Evolutionary conservation across 2,113 vertebrate genomes (phyloP).

Genomic region (Danionella cerebrum): DNA sequence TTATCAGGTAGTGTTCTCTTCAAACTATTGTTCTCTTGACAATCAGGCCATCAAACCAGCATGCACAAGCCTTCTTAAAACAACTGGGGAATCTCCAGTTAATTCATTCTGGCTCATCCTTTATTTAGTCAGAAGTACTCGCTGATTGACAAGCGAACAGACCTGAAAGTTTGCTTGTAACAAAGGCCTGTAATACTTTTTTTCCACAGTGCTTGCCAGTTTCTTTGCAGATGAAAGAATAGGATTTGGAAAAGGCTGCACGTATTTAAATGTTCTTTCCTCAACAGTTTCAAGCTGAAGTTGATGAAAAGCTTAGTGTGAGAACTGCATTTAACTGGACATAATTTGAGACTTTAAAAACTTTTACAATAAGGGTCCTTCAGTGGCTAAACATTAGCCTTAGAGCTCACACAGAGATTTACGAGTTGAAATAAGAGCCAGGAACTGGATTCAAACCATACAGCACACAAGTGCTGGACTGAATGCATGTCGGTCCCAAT

Average conservation of each 20-base stretch:
- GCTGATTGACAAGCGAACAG: constrained; percentile 29
- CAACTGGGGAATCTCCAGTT: neutral
- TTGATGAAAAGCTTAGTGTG: constrained; percentile 42
- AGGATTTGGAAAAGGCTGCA: constrained; percentile 14
- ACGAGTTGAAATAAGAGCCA: constrained; percentile 46
- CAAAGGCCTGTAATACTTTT: constrained; percentile 28
- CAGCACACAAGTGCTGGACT: neutral
- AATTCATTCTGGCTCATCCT: neutral
- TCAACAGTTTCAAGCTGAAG: constrained; percentile 38
- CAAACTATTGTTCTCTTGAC: constrained; percentile 15
- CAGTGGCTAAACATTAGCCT: too few relatives aligned
- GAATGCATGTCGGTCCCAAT: neutral
- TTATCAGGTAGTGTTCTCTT: constrained; percentile 23
- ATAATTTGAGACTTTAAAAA: constrained; percentile 43
- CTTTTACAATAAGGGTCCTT: constrained; percentile 58
- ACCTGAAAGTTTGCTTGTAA: constrained; percentile 25
- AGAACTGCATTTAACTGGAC: constrained; percentile 45
- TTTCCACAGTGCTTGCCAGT: constrained; percentile 40
- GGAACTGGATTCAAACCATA: neutral
- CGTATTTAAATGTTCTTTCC: constrained; percentile 12
- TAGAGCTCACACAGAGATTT: constrained; percentile 52
- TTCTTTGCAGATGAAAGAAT: constrained; percentile 34
- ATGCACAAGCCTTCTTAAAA: neutral
- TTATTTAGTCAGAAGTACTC: constrained; percentile 1
- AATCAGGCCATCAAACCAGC: constrained; percentile 16